These are phyloP conservation scores for Pachyuromys duprasi DNA, from an alignment of 2,797 vertebrate genomes.

Conservation along the genomic window DNA sequence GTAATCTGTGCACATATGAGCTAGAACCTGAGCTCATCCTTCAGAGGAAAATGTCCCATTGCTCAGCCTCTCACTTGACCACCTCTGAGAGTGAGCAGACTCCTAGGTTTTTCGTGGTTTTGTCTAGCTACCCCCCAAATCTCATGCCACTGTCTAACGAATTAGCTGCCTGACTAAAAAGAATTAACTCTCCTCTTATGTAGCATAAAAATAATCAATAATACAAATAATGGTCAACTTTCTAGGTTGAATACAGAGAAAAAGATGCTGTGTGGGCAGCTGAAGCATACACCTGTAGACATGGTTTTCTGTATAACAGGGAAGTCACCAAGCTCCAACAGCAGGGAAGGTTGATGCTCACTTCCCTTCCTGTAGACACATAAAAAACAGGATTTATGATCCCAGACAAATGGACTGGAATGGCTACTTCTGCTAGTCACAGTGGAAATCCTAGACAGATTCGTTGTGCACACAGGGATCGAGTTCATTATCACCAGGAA, in stretches of 20 bases:
- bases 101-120: background rate
- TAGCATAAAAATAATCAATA: background rate
- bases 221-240: background rate
- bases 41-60: background rate
- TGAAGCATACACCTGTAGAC: background rate
- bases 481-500: background rate
- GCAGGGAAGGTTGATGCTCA: no score
- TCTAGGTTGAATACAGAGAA: background rate
- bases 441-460: background rate
- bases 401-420: background rate
- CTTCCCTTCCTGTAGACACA: background rate
- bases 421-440: background rate
- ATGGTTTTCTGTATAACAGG: background rate
- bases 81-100: background rate
- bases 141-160: background rate
- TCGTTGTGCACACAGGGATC: background rate
- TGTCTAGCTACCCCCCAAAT: background rate
- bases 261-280: background rate
- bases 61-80: background rate
- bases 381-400: background rate
- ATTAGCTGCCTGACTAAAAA: conserved; percentile 15
- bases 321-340: no score
- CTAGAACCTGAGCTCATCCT: background rate
- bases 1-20: conserved; percentile 29
- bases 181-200: conserved; percentile 22